Percentiles rank a stretch among this genome's conserved stretches.
Evolutionary conservation across 2,888 invertebrate genomes (phyloP).

Genomic region (Hedya salicella): DNA sequence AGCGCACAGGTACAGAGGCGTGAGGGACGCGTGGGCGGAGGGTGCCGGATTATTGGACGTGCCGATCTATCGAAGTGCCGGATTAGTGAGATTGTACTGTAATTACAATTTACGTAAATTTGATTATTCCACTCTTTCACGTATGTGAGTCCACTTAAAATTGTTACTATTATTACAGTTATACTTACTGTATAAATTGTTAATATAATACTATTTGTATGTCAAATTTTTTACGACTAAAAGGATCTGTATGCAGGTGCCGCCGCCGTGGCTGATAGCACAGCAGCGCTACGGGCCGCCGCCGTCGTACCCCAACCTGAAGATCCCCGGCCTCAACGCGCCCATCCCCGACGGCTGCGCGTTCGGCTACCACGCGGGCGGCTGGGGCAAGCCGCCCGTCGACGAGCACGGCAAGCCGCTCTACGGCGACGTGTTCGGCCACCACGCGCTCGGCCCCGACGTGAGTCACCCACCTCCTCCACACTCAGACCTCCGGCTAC

Average conservation of each 20-base stretch:
- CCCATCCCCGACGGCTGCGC: conserved; percentile 99
- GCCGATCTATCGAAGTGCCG: too few species aligned
- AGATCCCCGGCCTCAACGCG: conserved; percentile 98
- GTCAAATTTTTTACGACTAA: too few species aligned
- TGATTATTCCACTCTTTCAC: too few species aligned
- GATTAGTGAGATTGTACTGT: too few species aligned
- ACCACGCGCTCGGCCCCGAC: conserved; percentile 89
- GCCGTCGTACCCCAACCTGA: conserved; percentile 99
- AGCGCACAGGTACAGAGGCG: too few species aligned
- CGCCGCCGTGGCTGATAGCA: conserved; percentile 98
- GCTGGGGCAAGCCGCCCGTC: conserved; percentile 99
- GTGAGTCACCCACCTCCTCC: conserved; percentile 70
- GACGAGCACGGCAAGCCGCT: conserved; percentile 99
- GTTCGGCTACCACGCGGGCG: conserved; percentile 99
- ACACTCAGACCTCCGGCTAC: conserved; percentile 87
- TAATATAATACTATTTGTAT: too few species aligned
- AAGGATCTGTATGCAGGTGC: conserved; percentile 79
- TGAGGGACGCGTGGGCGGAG: too few species aligned
- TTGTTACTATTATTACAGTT: too few species aligned
- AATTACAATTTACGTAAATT: too few species aligned
- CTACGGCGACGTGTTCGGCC: conserved; percentile 99
- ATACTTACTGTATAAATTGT: too few species aligned
- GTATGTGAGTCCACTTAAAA: too few species aligned
- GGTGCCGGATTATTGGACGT: too few species aligned
- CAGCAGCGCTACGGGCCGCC: conserved; percentile 99